phyloP scores from a whole-genome alignment of 1,140 invertebrate genomes.

The Drosophila teissieri region DNA sequence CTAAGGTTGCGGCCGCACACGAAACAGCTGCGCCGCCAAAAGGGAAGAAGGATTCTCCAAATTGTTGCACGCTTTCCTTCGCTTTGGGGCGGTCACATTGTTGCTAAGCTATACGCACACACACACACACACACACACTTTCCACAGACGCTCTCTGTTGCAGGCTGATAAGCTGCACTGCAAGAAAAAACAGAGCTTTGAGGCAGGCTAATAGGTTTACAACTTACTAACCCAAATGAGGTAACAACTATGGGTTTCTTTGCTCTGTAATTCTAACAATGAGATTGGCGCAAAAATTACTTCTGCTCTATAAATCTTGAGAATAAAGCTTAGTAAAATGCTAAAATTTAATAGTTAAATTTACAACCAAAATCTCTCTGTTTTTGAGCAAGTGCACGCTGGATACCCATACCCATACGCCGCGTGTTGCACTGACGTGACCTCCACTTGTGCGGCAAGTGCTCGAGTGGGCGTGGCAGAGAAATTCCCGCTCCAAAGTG shows the following conservation, averaged over 20 bases:
- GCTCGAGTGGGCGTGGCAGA: conserved; percentile 48
- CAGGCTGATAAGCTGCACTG: conserved; percentile 52
- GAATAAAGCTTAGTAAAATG: too few species aligned
- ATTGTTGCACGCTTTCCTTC: conserved; percentile 64
- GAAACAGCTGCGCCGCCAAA: conserved; percentile 75
- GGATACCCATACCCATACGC: conserved; percentile 39
- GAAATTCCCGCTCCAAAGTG: conserved; percentile 48
- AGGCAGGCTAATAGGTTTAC: too few species aligned
- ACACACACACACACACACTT: neutral
- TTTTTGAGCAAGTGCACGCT: neutral
- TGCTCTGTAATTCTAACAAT: too few species aligned
- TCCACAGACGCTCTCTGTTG: conserved; percentile 9
- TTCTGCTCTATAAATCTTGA: too few species aligned
- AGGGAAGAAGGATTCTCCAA: conserved; percentile 60
- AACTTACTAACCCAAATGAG: too few species aligned
- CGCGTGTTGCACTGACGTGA: conserved; percentile 54
- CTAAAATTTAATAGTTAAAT: too few species aligned
- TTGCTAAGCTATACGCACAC: conserved; percentile 39
- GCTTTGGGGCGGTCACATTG: conserved; percentile 59
- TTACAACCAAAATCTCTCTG: too few species aligned
- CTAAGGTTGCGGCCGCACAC: conserved; percentile 53
- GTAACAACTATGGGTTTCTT: too few species aligned
- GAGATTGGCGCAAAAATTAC: too few species aligned
- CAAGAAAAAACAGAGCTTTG: neutral
- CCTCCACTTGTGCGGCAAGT: conserved; percentile 48